Evolutionary conservation across 2,113 vertebrate genomes (phyloP).

Genomic region (Heterotilapia buettikoferi): DNA sequence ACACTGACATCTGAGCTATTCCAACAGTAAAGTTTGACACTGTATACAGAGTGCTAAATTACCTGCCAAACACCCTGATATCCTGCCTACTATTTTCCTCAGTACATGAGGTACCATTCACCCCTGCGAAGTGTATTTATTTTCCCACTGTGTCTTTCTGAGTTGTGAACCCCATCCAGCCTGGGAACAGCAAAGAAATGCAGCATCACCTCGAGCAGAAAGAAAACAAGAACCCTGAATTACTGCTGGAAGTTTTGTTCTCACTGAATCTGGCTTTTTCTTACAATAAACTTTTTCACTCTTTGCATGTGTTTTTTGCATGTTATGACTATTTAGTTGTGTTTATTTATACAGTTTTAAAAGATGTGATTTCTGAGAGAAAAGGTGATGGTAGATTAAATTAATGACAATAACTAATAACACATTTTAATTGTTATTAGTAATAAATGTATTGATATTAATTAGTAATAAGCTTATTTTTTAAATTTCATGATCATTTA

Average conservation of each 20-base stretch:
- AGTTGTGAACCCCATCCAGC: constrained; percentile 22
- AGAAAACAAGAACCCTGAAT: constrained; percentile 4
- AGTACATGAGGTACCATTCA: constrained; percentile 44
- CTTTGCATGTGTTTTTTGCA: background rate
- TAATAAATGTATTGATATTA: background rate
- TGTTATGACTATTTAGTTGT: background rate
- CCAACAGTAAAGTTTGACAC: constrained; percentile 44
- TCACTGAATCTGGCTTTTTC: background rate
- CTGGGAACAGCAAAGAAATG: constrained; percentile 29
- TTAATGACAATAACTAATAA: background rate
- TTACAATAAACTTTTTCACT: background rate
- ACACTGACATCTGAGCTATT: constrained; percentile 38
- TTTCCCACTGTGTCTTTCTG: constrained; percentile 46
- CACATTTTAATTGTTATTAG: background rate
- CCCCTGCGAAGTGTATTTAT: constrained; percentile 45
- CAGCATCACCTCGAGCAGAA: constrained; percentile 30
- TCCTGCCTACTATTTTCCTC: constrained; percentile 28
- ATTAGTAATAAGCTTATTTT: background rate
- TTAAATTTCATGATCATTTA: background rate
- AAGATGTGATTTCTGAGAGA: constrained; percentile 13
- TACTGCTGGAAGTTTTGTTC: background rate
- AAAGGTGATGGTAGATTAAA: background rate
- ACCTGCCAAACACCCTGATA: constrained; percentile 47
- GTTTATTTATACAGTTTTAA: background rate
- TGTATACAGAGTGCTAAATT: constrained; percentile 61